A percentile compares a stretch with the other conserved stretches of the same genome.
Evolutionary conservation across 2,113 vertebrate genomes (phyloP).

Genomic region (Alosa alosa): DNA sequence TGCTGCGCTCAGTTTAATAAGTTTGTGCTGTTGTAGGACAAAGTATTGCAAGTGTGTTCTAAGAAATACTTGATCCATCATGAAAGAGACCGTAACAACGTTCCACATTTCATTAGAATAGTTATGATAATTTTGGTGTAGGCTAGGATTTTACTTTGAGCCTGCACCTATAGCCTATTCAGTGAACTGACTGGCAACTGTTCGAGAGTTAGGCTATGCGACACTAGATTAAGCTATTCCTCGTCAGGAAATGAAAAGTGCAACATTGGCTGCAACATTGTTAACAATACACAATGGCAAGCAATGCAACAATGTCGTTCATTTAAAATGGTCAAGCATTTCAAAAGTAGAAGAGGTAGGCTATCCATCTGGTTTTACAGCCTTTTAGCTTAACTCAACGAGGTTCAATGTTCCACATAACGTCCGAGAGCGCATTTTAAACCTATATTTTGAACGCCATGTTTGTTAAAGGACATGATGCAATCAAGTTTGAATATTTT

Average conservation of each 20-base stretch:
- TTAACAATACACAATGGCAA: background rate
- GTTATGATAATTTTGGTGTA: background rate
- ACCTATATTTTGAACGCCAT: background rate
- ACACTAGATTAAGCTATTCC: background rate
- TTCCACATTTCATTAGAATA: background rate
- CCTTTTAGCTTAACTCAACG: background rate
- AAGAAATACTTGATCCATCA: background rate
- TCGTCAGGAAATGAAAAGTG: background rate
- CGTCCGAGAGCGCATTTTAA: background rate
- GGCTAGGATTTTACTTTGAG: background rate
- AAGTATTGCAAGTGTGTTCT: conserved; percentile 1
- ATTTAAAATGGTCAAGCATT: background rate
- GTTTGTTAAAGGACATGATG: background rate
- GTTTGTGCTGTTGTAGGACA: background rate
- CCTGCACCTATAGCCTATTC: background rate
- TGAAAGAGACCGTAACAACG: background rate
- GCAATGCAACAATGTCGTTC: background rate
- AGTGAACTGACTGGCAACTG: background rate
- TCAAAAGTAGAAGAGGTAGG: background rate
- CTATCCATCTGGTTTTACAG: background rate
- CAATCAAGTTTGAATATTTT: background rate
- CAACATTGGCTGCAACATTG: background rate
- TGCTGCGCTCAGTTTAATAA: background rate
- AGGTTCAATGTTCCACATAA: background rate
- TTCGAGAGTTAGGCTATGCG: conserved; percentile 1